A percentile compares a stretch with the other conserved stretches of the same genome.
These are phyloP conservation scores for Enteromius mattozi DNA, from an alignment of 2,797 vertebrate species.

Conservation along the genomic window DNA sequence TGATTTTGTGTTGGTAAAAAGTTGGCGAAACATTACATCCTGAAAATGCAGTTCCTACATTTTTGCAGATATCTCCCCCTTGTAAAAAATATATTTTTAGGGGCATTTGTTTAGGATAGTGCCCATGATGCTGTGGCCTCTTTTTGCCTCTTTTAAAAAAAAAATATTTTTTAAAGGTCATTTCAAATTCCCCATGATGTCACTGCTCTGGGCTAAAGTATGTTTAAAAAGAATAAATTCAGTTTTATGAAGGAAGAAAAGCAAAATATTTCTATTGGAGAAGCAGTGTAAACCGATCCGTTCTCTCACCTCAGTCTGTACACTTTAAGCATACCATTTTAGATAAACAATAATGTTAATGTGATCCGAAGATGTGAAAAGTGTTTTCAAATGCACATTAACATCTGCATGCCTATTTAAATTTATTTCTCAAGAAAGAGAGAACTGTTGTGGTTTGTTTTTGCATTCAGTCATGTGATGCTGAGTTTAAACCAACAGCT, in stretches of 20 bases:
- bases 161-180: background rate
- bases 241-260: background rate
- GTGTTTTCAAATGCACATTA: background rate
- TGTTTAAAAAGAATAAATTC: background rate
- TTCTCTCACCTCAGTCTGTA: background rate
- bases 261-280: conserved; percentile 11
- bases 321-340: background rate
- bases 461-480: background rate
- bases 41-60: background rate
- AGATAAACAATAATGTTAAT: background rate
- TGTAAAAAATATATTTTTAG: background rate
- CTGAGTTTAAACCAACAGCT: background rate
- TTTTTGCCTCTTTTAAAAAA: background rate
- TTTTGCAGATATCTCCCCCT: background rate
- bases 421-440: background rate
- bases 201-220: conserved; percentile 6
- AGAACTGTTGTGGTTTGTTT: background rate
- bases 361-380: background rate
- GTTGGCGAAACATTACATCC: background rate
- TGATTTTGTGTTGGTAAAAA: background rate
- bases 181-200: background rate
- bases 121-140: background rate
- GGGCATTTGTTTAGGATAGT: background rate
- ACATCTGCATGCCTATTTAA: background rate
- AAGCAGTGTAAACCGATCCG: background rate